Conservation (phyloP, 2,113 vertebrate species). For the Cervus canadensis region DNA sequence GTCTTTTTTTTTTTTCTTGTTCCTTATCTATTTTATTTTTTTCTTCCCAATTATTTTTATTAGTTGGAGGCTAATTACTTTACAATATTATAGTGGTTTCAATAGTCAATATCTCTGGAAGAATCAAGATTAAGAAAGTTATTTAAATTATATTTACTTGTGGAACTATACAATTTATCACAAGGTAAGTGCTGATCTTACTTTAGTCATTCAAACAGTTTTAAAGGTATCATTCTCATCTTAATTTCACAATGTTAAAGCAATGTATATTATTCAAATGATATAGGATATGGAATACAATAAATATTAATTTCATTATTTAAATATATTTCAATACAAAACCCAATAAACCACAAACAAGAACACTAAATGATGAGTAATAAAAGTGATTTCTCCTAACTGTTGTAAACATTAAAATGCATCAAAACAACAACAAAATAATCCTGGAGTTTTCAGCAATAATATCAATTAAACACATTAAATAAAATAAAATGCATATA, state of each 20-base stretch:
- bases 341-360: background rate
- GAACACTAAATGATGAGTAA: background rate
- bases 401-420: slow-evolving; percentile 33
- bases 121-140: slow-evolving; percentile 29
- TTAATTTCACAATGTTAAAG: background rate
- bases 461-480: background rate
- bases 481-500: background rate
- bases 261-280: background rate
- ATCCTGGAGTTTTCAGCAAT: background rate
- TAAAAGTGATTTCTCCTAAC: slow-evolving; percentile 14
- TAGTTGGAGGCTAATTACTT: too few relatives aligned
- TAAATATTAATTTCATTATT: slow-evolving; percentile 15
- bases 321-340: background rate
- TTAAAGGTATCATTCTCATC: slow-evolving; percentile 26
- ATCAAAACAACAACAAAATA: background rate
- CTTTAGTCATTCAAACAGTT: background rate
- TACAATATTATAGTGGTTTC: too few relatives aligned
- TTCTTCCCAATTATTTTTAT: too few relatives aligned
- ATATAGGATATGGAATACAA: background rate
- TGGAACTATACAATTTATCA: background rate
- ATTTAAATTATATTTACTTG: slow-evolving; percentile 40
- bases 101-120: slow-evolving; percentile 4
- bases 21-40: too few relatives aligned
- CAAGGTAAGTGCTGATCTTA: slow-evolving; percentile 11
- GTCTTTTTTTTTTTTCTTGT: background rate